Base-by-base conservation (phyloP, 2,797 vertebrate species). In the Harpagifer antarcticus region DNA sequence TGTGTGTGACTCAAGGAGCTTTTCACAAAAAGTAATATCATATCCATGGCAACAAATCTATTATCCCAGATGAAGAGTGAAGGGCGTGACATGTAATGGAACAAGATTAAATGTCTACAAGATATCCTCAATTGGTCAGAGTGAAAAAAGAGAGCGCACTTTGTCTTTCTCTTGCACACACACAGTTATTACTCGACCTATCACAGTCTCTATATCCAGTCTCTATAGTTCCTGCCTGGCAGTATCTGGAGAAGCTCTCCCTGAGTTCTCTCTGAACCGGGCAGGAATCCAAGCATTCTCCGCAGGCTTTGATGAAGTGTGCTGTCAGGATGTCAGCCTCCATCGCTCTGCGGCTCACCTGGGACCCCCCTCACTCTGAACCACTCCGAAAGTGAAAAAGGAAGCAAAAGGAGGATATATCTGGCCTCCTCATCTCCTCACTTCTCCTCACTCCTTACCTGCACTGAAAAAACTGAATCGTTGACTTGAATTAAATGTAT, bases 261-360 rank as follows among this genome's bases (percentile, higher is more conserved):
- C 23, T 3, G 71, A 62, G 76, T 67, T 85, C 88, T 79, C 77
- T 79, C 76, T 78, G 14, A 45, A 74, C 44, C 0, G 80, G 93
- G 91, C 88, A 88, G 72, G 68, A 71, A 80, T 90, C 92, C 93
- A 93, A 91, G 83, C 73, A 61, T 88, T 81, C 83, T 86, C 85
- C 44, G 65, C 84, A 72, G 85, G 80, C 86, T 92, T 85, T 89
- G 89, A 93, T 88, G 83, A 92, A 92, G 91, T 90, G 91, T 88
- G 85, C 89, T 92, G 93, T 92, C 91, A 92, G 92, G 86, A 93
- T 91, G 91, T 94, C 93, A 93, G 82, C 81, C 82, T 91, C 86
- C 83, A 83, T 40, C 72, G 89, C 88, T 89, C 89, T 87, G 83
- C 2, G 31, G 88, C 80, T 93, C 91, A 93, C 90, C 88, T 91